A percentile compares a stretch with the other conserved stretches of the same genome.
These are phyloP conservation scores for Tiaroga cobitis DNA, from an alignment of 2,797 vertebrate species.

Conservation along the genomic window DNA sequence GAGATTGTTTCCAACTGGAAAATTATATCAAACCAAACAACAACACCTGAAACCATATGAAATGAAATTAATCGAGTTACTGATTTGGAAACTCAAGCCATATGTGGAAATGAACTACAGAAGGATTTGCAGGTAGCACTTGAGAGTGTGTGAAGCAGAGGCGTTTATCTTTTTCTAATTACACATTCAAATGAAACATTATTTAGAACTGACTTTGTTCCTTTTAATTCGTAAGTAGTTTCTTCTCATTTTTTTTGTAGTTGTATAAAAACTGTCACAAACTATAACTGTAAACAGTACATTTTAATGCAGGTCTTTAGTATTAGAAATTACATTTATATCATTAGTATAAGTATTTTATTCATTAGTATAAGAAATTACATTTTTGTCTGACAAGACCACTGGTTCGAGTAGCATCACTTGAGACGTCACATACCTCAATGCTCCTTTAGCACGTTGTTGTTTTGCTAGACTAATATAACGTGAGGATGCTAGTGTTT, in stretches of 20 bases:
- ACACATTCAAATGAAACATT: conserved; percentile 4
- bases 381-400: neutral
- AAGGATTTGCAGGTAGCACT: neutral
- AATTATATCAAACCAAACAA: conserved; percentile 55
- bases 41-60: conserved; percentile 54
- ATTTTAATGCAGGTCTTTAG: neutral
- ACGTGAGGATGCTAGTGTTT: neutral
- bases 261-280: neutral
- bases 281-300: neutral
- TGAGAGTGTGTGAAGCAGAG: conserved; percentile 1
- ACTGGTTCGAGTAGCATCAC: neutral
- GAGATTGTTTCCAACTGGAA: conserved; percentile 51
- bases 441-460: neutral
- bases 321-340: neutral
- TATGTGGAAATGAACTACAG: conserved; percentile 36
- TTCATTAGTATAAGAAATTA: neutral
- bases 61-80: conserved; percentile 58
- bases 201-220: neutral
- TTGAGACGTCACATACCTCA: neutral
- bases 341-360: too few relatives aligned
- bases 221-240: neutral
- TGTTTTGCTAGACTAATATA: neutral
- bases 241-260: neutral
- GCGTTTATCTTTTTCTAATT: neutral
- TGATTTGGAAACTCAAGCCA: conserved; percentile 53